Evolutionary conservation across 2,888 invertebrate species (phyloP), one percentile per base, ranked within the genome.

Genomic region (Acronicta alni): DNA sequence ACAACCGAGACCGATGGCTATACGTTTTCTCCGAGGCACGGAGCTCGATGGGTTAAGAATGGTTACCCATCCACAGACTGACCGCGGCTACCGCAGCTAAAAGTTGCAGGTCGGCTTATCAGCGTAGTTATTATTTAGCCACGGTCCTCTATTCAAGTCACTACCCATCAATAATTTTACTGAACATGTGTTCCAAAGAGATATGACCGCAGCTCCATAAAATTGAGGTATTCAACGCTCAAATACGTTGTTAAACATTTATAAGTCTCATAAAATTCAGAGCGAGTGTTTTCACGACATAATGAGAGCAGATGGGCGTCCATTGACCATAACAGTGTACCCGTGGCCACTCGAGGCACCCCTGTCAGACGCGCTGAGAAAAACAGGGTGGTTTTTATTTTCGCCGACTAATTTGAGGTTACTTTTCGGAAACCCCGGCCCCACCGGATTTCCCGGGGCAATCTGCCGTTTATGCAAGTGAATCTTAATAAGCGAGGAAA

Each of bases 381-480:
- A 84, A 87, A 85, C 83, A 81, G 77, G 79, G 80, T 14, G 55
- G 76, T 67, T 83, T 87, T 89, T 89, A 86, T 87, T 89, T 88
- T 88, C 80, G 75, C 78, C 72, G 77, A 80, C 85, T 88, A 88
- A 89, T 90, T 89, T 87, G 87, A 85, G 86, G 87, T 86, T 82
- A 81, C 81, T 84, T 79, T 83, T 83, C 79, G 80, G 77, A 80
- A 80, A 72, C 61, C 57, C 71, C 61, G 57, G 61, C 57, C 68
- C 70, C 76, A 59, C 72, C 77, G 77, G 81, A 80, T 82, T 81
- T 81, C 82, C 76, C 70, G 71, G 71, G 72, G 75, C 78, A 77
- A 72, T 76, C 61, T 73, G 62, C 75, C 68, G 57, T 68, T 77
- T 74, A 62, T 48, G 53, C 42, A 45, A 77, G 69, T 67, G 72